Conservation (phyloP, 2,113 vertebrate species). For the Athene noctua region DNA sequence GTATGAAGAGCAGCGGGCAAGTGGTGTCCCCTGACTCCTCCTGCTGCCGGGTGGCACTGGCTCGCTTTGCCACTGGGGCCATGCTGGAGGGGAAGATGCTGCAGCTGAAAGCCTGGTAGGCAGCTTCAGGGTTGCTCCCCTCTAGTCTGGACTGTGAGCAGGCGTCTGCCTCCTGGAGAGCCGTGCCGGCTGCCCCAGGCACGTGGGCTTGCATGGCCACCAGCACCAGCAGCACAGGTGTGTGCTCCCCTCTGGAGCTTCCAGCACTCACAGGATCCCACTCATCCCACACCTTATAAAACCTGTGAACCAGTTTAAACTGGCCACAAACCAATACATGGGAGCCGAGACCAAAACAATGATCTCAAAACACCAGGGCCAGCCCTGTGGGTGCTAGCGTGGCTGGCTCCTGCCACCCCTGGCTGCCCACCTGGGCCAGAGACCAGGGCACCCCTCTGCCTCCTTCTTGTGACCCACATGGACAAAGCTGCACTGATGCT, state of each 20-base stretch:
- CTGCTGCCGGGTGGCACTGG: background rate
- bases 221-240: rapidly evolving
- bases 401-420: background rate
- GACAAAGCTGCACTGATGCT: background rate
- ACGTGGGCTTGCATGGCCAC: background rate
- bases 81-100: conserved; percentile 37
- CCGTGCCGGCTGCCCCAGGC: rapidly evolving
- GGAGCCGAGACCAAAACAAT: conserved; percentile 35
- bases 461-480: rapidly evolving
- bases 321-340: background rate
- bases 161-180: background rate
- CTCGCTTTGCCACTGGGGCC: background rate
- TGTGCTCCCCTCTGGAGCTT: background rate
- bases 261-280: background rate
- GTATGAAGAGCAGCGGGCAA: conserved; percentile 69
- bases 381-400: background rate
- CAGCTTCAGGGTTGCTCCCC: background rate
- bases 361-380: background rate
- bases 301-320: conserved; percentile 6
- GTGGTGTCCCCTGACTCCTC: background rate
- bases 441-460: too few relatives aligned
- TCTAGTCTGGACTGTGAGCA: background rate
- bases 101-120: background rate
- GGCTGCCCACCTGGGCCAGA: background rate
- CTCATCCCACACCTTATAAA: conserved; percentile 39